These are phyloP conservation scores for Helogale parvula DNA, from an alignment of 2,113 vertebrate genomes.

Conservation along the genomic window DNA sequence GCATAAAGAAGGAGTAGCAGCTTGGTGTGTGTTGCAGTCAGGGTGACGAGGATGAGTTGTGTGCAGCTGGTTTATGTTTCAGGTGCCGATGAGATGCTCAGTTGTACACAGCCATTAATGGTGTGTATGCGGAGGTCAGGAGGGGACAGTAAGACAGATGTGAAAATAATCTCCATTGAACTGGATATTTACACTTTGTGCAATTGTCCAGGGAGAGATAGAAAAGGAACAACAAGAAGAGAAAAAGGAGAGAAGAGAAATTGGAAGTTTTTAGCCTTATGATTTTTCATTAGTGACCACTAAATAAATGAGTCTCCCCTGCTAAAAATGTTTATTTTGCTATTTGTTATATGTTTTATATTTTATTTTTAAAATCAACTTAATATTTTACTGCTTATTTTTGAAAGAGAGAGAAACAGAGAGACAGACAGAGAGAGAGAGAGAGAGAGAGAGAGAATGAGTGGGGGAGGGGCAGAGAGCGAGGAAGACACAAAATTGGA, in stretches of 20 bases:
- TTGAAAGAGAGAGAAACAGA: too few species aligned
- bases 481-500: too few species aligned
- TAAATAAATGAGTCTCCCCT: neutral
- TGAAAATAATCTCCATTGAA: neutral
- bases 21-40: neutral
- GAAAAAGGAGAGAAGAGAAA: neutral
- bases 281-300: neutral
- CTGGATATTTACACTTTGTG: neutral
- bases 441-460: too few species aligned
- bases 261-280: neutral
- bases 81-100: neutral
- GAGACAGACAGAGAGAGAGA: too few species aligned
- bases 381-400: too few species aligned
- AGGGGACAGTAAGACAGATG: neutral
- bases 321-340: neutral
- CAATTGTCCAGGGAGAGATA: neutral
- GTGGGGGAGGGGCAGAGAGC: too few species aligned
- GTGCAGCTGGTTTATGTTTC: neutral
- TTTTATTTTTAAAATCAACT: too few species aligned
- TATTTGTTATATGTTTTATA: neutral
- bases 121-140: too few species aligned
- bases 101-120: neutral
- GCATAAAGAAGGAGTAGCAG: neutral
- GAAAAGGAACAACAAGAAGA: neutral
- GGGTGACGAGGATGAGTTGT: neutral